Percentiles rank a stretch among this genome's conserved stretches.
Conservation (phyloP, 1,140 invertebrate species). For the Galendromus occidentalis region DNA sequence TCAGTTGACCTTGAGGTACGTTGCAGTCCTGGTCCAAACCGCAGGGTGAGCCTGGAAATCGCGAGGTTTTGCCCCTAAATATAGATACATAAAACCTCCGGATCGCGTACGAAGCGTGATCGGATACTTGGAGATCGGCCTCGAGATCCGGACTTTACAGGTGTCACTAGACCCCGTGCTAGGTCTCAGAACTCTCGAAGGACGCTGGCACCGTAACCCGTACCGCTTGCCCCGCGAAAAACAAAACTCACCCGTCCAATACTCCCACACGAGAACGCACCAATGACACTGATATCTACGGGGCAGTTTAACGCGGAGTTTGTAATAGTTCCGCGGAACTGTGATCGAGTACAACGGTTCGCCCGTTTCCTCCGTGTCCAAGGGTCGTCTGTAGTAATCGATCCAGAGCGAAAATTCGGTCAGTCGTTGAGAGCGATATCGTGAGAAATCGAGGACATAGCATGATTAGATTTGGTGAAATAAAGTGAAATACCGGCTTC, state of each 20-base stretch:
- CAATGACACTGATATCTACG: slow-evolving; percentile 4
- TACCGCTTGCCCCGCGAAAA: too few species aligned
- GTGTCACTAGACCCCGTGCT: too few species aligned
- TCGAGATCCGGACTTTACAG: too few species aligned
- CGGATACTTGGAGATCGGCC: too few species aligned
- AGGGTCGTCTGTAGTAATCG: background rate
- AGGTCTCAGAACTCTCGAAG: too few species aligned
- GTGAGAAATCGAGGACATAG: too few species aligned
- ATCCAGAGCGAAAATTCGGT: background rate
- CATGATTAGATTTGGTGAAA: background rate
- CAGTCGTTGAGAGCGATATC: too few species aligned
- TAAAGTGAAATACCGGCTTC: background rate
- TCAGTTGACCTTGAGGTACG: background rate
- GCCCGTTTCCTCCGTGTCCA: background rate
- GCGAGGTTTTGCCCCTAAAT: too few species aligned
- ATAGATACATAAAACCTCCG: too few species aligned
- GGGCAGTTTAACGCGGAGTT: background rate
- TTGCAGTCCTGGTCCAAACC: slow-evolving; percentile 3
- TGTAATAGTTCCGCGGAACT: background rate
- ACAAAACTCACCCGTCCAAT: slow-evolving; percentile 1
- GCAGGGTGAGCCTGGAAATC: background rate
- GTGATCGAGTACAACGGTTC: background rate
- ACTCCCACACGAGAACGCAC: slow-evolving; percentile 1
- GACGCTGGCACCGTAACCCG: too few species aligned
- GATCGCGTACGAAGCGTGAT: too few species aligned